Conservation (phyloP, 92 coral and sea anemone species). For the Isaurus tuberculatus region DNA sequence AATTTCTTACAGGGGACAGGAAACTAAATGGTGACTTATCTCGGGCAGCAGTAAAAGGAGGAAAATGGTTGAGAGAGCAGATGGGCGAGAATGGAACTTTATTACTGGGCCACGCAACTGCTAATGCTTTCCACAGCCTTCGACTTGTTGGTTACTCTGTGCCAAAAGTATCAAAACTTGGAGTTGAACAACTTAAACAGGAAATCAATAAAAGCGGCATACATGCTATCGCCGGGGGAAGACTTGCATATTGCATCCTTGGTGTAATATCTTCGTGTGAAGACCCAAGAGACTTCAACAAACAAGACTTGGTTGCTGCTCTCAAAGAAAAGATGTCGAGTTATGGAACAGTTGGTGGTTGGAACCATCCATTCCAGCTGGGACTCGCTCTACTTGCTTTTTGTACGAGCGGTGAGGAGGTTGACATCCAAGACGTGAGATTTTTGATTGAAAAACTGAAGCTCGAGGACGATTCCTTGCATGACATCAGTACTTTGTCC, state of each 20-base stretch:
- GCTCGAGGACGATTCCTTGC: conserved; percentile 8
- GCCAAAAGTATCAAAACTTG: conserved; percentile 49
- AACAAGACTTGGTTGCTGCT: conserved; percentile 55
- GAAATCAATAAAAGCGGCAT: conserved; percentile 52
- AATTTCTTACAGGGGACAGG: conserved; percentile 59
- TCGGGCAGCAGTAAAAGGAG: conserved; percentile 80
- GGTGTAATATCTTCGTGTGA: conserved; percentile 76
- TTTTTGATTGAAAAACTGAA: conserved; percentile 15
- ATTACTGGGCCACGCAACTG: conserved; percentile 59
- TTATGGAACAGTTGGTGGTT: conserved; percentile 50
- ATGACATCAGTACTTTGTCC: conserved; percentile 65
- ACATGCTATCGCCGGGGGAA: conserved; percentile 58
- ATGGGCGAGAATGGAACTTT: conserved; percentile 58
- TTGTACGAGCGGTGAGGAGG: conserved; percentile 63
- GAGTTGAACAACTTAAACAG: conserved; percentile 48
- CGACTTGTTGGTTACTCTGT: conserved; percentile 65
- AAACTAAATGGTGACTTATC: conserved; percentile 70
- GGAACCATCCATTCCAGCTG: conserved; percentile 74
- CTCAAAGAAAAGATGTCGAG: conserved; percentile 55
- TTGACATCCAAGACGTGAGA: not conserved
- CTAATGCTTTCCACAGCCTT: conserved; percentile 58
- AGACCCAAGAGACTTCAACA: conserved; percentile 66
- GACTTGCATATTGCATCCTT: conserved; percentile 61
- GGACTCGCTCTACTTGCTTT: conserved; percentile 77
- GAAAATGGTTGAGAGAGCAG: conserved; percentile 72